Evolutionary conservation across 1,140 invertebrate species (phyloP), one percentile per base, ranked within the genome.

Genomic region (Lysiphlebus fabarum): DNA sequence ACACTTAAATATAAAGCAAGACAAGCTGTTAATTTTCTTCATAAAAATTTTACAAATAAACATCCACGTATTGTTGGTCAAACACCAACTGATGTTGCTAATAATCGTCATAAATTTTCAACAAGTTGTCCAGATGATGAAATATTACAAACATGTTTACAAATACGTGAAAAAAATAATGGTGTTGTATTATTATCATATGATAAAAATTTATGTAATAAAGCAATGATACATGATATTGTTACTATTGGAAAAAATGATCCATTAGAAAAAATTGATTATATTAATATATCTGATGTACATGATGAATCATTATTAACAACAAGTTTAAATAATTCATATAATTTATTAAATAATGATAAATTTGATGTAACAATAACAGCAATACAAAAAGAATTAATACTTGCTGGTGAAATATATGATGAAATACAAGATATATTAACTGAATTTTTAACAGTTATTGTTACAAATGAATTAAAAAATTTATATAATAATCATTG

Each of bases 201-300:
- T 56, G 77, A 79, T 40, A 72, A 72, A 64, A 79, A 79, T 70
- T 67, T 79, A 8, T 73, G 74, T 45, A 80, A 71, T 42, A 79
- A 79, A 66, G 74, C 76, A 4, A 69, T 72, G 61, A 69, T 79
- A 56, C 59, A 78, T 58, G 69, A 75, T 57, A 67, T 79, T 40
- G 40, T 59, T 6, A 56, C 65, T 5, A 50, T 78, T 40, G 70
- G 72, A 8, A 57, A 61, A n/a, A 47, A 73, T 12, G 70, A 72
- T 57, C 65, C 67, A 10, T 53, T 77, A 5, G 74, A 76, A 48
- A 74, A 68, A 67, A 66, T 76, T 14, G 72, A 75, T 63, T 65
- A 54, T 43, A 48, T 74, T 6, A 57, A 64, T 36, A 51, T 53
- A 9, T 36, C 37, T 43, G 42, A 60, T n/a, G 40, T 8, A 37